A percentile compares a stretch with the other conserved stretches of the same genome.
Evolutionary conservation across 2,797 vertebrate species (phyloP).

Genomic region (Coregonus ussuriensis): DNA sequence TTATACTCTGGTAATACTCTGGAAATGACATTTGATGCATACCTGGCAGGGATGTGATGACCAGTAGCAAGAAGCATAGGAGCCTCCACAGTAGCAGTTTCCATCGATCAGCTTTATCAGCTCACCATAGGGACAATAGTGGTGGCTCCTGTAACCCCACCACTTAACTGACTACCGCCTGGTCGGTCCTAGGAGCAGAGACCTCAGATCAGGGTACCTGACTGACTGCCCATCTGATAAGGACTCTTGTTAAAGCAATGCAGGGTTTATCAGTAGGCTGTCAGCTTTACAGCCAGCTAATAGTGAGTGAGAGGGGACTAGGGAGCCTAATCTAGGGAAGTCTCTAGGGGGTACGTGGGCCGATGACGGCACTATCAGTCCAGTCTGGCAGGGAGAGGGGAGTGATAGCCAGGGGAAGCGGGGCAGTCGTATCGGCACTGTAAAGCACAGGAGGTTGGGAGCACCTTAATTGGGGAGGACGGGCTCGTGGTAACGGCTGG

Average conservation of each 20-base stretch:
- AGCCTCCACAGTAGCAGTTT: background rate
- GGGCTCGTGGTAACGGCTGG: too few relatives aligned
- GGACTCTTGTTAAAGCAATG: conserved; percentile 38
- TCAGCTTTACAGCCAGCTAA: conserved; percentile 63
- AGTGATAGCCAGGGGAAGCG: conserved; percentile 34
- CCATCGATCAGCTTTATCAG: background rate
- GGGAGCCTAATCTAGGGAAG: conserved; percentile 47
- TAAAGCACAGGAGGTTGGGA: too few relatives aligned
- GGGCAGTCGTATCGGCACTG: conserved; percentile 44
- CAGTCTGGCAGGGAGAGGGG: conserved; percentile 29
- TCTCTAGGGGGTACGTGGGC: conserved; percentile 43
- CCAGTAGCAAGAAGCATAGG: background rate
- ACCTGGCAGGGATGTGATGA: background rate
- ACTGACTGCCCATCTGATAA: conserved; percentile 64
- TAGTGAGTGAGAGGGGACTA: conserved; percentile 38
- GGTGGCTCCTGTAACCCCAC: background rate
- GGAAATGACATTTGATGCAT: background rate
- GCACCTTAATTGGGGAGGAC: too few relatives aligned
- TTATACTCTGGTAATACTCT: background rate
- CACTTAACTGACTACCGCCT: background rate
- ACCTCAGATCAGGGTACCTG: background rate
- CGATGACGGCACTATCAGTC: conserved; percentile 48
- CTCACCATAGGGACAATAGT: background rate
- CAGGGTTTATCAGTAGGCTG: conserved; percentile 61
- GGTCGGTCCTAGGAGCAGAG: background rate